Conservation (phyloP, 92 coral and sea anemone species). For the Epizoanthus rinbou region DNA sequence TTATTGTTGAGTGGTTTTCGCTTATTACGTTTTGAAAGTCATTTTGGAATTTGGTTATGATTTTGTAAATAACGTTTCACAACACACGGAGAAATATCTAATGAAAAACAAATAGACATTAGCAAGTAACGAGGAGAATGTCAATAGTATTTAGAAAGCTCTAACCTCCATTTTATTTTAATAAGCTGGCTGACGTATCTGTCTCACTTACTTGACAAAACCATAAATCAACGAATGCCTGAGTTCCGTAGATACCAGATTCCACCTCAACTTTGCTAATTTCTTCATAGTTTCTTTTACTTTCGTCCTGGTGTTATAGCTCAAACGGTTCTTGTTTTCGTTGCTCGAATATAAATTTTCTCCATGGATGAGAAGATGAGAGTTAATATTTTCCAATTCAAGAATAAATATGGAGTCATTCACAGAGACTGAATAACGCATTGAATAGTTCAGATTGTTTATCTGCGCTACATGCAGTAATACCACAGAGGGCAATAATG, state of each 20-base stretch:
- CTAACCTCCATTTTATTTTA: not conserved
- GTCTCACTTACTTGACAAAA: conserved; percentile 6
- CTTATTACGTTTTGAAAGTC: not conserved
- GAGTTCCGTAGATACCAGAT: not conserved
- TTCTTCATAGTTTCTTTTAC: too few species aligned
- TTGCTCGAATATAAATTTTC: too few species aligned
- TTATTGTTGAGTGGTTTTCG: not conserved
- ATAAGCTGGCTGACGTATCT: conserved; percentile 16
- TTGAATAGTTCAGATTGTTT: conserved; percentile 2
- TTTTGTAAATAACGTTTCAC: not conserved
- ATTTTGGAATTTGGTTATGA: conserved; percentile 4
- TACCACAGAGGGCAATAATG: conserved; percentile 13
- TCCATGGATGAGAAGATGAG: too few species aligned
- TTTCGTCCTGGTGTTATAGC: too few species aligned
- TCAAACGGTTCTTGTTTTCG: too few species aligned
- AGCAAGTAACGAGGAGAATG: conserved; percentile 13
- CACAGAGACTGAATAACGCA: not conserved
- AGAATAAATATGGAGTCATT: not conserved
- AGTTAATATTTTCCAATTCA: too few species aligned
- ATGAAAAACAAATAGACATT: conserved; percentile 8
- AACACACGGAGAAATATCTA: not conserved
- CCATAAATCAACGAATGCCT: conserved; percentile 1
- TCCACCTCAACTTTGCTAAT: not conserved
- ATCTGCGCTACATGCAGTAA: conserved; percentile 12
- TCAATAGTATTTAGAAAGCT: conserved; percentile 17